Percentiles rank a stretch among this genome's conserved stretches.
Evolutionary conservation across 2,113 vertebrate species (phyloP).

Genomic region (Corynorhinus townsendii): DNA sequence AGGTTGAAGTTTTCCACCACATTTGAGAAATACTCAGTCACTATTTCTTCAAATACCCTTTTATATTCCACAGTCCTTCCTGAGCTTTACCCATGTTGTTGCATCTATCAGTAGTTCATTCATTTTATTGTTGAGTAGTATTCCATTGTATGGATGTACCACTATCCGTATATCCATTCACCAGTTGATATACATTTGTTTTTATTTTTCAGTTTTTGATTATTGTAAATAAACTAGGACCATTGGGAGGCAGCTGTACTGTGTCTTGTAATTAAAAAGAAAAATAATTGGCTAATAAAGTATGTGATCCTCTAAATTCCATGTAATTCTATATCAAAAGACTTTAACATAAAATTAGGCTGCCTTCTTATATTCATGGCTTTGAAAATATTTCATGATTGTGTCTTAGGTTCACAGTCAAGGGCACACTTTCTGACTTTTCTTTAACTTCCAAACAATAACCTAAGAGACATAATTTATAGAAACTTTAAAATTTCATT

Average conservation of each 20-base stretch:
- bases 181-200: neutral
- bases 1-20: neutral
- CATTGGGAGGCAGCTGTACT: neutral
- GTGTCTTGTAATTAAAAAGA: neutral
- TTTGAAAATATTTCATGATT: slow-evolving; percentile 2
- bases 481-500: neutral
- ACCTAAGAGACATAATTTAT: neutral
- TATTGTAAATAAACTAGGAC: neutral
- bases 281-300: neutral
- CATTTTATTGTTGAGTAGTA: neutral
- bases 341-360: neutral
- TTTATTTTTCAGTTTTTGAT: neutral
- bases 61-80: neutral
- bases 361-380: neutral
- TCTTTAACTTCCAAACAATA: neutral
- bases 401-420: neutral
- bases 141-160: neutral
- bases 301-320: neutral
- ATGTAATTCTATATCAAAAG: neutral
- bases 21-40: neutral
- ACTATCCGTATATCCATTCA: neutral
- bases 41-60: neutral
- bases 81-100: neutral
- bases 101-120: neutral
- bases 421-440: neutral